Evolutionary conservation across 2,888 invertebrate genomes (phyloP).

Genomic region (Morpho deidamia): DNA sequence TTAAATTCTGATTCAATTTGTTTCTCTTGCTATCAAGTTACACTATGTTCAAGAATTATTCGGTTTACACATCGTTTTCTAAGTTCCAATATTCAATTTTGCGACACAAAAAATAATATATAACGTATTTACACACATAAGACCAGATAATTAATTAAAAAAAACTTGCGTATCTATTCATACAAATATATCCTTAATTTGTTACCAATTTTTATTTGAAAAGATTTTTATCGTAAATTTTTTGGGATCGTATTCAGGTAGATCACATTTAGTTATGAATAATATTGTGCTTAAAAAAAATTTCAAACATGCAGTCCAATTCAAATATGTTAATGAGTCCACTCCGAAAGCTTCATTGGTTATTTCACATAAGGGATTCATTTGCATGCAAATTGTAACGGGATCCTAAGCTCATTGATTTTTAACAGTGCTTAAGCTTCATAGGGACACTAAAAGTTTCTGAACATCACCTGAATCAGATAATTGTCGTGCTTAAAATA

Average conservation of each 20-base stretch:
- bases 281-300: constrained; percentile 5
- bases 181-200: neutral
- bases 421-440: neutral
- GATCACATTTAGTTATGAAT: constrained; percentile 12
- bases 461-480: neutral
- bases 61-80: too few species aligned
- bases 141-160: too few species aligned
- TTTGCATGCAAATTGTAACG: constrained; percentile 10
- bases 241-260: constrained; percentile 10
- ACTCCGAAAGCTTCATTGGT: neutral
- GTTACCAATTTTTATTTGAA: neutral
- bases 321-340: constrained; percentile 12
- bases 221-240: constrained; percentile 16
- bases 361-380: neutral
- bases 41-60: too few species aligned
- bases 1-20: too few species aligned
- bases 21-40: too few species aligned
- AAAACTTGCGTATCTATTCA: too few species aligned
- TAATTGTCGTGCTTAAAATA: too few species aligned
- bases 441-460: neutral
- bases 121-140: too few species aligned
- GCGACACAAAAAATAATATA: too few species aligned
- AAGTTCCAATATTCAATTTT: too few species aligned
- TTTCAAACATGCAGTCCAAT: constrained; percentile 6
- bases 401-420: neutral